Evolutionary conservation across 2,888 invertebrate species (phyloP).

Genomic region (Beris chalybata): DNA sequence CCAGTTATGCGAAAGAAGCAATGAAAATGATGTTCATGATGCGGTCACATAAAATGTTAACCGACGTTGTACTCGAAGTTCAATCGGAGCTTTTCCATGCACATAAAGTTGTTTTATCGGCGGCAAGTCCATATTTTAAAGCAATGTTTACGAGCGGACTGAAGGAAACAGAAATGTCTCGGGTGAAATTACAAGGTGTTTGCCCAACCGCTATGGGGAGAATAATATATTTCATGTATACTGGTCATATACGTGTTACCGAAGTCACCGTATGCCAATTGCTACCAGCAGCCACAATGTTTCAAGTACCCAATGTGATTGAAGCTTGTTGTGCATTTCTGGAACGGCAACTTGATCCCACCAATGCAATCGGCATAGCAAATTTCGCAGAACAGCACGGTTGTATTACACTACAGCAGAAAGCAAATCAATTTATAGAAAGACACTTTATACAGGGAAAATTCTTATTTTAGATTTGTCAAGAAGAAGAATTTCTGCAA

Average conservation of each 20-base stretch:
- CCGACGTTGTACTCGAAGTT: slow-evolving; percentile 80
- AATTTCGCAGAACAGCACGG: slow-evolving; percentile 92
- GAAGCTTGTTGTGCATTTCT: slow-evolving; percentile 91
- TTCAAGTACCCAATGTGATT: slow-evolving; percentile 87
- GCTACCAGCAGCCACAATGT: slow-evolving; percentile 91
- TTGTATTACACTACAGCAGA: slow-evolving; percentile 77
- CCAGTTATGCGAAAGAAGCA: slow-evolving; percentile 81
- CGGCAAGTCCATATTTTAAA: slow-evolving; percentile 89
- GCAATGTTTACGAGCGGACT: slow-evolving; percentile 95
- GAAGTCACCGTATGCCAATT: slow-evolving; percentile 92
- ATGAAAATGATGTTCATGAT: slow-evolving; percentile 91
- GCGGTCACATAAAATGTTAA: slow-evolving; percentile 86
- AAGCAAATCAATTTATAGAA: slow-evolving; percentile 84
- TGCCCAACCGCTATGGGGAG: slow-evolving; percentile 86
- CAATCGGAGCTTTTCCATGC: slow-evolving; percentile 83
- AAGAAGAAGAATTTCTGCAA: slow-evolving; percentile 90
- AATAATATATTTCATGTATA: slow-evolving; percentile 90
- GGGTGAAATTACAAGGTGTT: slow-evolving; percentile 81
- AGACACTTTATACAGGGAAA: slow-evolving; percentile 72
- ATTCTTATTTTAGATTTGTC: slow-evolving; percentile 67
- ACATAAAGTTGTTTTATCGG: slow-evolving; percentile 86
- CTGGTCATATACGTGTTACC: slow-evolving; percentile 85
- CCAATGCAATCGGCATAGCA: slow-evolving; percentile 91
- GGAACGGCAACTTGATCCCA: slow-evolving; percentile 88
- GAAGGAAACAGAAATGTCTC: slow-evolving; percentile 85